Conservation (phyloP, 2,888 invertebrate genomes). For the Kuschelorhynchus macadamiae region DNA sequence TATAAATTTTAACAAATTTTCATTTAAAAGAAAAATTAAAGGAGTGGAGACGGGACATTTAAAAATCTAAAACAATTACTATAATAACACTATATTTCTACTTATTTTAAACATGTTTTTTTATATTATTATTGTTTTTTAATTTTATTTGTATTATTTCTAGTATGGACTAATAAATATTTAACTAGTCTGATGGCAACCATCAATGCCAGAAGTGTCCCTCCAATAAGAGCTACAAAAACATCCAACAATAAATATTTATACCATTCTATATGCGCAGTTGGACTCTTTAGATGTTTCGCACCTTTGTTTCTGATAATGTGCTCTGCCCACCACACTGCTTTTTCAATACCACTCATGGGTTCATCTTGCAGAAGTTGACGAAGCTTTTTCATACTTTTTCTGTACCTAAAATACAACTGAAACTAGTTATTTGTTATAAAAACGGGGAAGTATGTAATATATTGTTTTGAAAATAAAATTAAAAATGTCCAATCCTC, state of each 20-base stretch:
- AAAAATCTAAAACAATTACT: no score
- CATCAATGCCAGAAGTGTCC: constrained; percentile 1
- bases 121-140: no score
- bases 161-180: no score
- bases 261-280: constrained; percentile 65
- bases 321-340: constrained; percentile 60
- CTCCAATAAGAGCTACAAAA: constrained; percentile 41
- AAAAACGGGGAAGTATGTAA: not conserved
- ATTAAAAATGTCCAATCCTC: no score
- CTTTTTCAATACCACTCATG: constrained; percentile 56
- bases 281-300: constrained; percentile 68
- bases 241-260: constrained; percentile 69
- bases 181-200: not conserved
- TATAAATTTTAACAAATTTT: no score
- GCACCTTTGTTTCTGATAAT: constrained; percentile 65
- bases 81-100: no score
- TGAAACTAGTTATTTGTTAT: not conserved
- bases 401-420: constrained; percentile 49
- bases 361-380: constrained; percentile 53
- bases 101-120: no score
- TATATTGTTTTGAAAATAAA: not conserved
- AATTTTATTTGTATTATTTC: no score
- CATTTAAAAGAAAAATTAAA: no score
- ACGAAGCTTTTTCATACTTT: constrained; percentile 53
- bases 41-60: no score